These are phyloP conservation scores for Zhuqinia jingwanae DNA, from an alignment of 2,888 invertebrate genomes.

Conservation along the genomic window DNA sequence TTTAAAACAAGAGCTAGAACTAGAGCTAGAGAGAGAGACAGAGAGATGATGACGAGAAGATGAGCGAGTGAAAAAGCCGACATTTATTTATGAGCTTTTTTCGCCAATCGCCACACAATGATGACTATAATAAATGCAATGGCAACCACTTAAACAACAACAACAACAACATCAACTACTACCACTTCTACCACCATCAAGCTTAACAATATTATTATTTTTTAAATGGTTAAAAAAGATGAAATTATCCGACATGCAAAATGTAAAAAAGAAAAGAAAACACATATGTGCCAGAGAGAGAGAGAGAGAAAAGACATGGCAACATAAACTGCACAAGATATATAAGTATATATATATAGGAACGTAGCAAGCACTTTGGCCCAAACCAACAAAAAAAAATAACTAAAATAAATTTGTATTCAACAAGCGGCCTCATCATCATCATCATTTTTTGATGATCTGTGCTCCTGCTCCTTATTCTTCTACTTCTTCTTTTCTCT, in stretches of 20 bases:
- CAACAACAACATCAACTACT: not conserved
- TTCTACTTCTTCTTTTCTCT: constrained; percentile 11
- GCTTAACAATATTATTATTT: not conserved
- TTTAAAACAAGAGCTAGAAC: not conserved
- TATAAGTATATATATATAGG: too few relatives aligned
- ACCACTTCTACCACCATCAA: not conserved
- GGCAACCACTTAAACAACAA: not conserved
- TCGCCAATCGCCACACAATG: constrained; percentile 34
- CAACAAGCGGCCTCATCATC: constrained; percentile 56
- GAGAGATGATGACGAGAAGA: not conserved
- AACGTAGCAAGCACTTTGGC: constrained; percentile 1
- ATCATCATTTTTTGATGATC: constrained; percentile 4
- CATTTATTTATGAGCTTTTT: constrained; percentile 50
- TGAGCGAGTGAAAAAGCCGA: constrained; percentile 29
- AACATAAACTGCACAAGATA: not conserved
- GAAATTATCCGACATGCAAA: too few relatives aligned
- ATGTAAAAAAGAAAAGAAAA: too few relatives aligned
- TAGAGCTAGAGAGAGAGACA: not conserved
- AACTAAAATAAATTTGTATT: constrained; percentile 64
- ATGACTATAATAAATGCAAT: constrained; percentile 8
- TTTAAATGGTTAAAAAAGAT: not conserved
- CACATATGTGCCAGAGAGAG: not conserved
- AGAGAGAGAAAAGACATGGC: not conserved
- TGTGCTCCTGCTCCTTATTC: constrained; percentile 9
- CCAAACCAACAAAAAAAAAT: not conserved